Evolutionary conservation across 1,140 invertebrate species (phyloP).

Genomic region (Scylla paramamosain): DNA sequence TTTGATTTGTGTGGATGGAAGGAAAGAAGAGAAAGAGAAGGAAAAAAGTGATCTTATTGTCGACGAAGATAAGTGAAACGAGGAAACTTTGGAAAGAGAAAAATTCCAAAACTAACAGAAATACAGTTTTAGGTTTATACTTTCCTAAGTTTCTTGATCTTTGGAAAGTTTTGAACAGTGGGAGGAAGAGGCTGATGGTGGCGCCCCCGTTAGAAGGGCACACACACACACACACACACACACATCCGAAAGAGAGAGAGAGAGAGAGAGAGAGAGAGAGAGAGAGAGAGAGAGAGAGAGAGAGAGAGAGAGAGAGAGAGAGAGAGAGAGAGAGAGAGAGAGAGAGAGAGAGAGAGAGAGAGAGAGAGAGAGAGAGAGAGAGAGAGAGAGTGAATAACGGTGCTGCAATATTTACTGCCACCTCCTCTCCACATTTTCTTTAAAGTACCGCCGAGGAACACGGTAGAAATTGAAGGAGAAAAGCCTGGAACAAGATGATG

Average conservation of each 20-base stretch:
- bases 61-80: neutral
- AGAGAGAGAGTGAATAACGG: too few species aligned
- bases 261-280: too few species aligned
- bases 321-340: neutral
- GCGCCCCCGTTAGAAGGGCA: neutral
- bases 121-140: neutral
- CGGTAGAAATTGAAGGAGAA: neutral
- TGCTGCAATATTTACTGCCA: too few species aligned
- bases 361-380: too few species aligned
- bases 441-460: neutral
- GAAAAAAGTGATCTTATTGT: neutral
- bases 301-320: too few species aligned
- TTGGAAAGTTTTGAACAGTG: conserved; percentile 22
- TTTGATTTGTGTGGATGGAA: neutral
- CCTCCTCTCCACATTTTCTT: neutral
- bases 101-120: conserved; percentile 5
- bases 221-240: conserved; percentile 51
- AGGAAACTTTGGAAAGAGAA: neutral
- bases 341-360: too few species aligned
- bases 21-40: neutral
- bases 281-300: too few species aligned
- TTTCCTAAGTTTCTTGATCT: conserved; percentile 14
- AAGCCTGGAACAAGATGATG: neutral
- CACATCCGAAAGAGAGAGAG: neutral
- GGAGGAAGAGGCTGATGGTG: neutral